Base-by-base conservation (phyloP, 2,113 vertebrate genomes). In the Nerophis lumbriciformis region DNA sequence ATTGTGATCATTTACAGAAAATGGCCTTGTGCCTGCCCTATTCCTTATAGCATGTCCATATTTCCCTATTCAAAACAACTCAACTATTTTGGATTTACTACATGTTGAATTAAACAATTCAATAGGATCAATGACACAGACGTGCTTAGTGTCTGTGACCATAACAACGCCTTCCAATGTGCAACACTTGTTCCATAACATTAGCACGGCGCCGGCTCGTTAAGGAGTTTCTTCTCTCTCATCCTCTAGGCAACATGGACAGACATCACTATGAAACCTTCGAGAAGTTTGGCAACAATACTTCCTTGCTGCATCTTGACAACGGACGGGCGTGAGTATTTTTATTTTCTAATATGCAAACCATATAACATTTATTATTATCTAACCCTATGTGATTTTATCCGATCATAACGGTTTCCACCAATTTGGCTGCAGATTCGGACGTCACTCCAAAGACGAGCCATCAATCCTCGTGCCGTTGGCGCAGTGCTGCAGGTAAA, bases 241-340 rank as follows among this genome's bases (percentile, higher is more conserved):
- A 14, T 64, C 14, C 51, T 47, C 1, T 70, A 94, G 92, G 92
- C 71, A 94, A 93, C 78, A 90, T 94, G 92, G 93, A 93, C 83
- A 86, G 93, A 1, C 93, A 93, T 64, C 92, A 93, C 73, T 93
- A 93, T 0, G 92, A 95, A 76, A 95, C 92, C 1, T 95, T 94
- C 5, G 91, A 94, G 76, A 93, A 92, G 66, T 95, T 94, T 87
- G 93, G 91, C 38, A 94, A 94, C 2, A 53, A 90, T 54, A 94
- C 92, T 0, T 93, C 93, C 59, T 78, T 93, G 1, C 69, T 94
- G 8, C 93, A 95, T 68, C 84, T 94, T 51, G 93, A 94, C 84
- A 94, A 94, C 0, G 93, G 93, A 1, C 89, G 92, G 0, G 92
- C 88, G 92, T 94, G 87, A 77, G 82, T 69, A 12, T 52, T 47